Evolutionary conservation across 2,888 invertebrate species (phyloP), one percentile per base, ranked within the genome.

Genomic region (Ptychoptera albimana): DNA sequence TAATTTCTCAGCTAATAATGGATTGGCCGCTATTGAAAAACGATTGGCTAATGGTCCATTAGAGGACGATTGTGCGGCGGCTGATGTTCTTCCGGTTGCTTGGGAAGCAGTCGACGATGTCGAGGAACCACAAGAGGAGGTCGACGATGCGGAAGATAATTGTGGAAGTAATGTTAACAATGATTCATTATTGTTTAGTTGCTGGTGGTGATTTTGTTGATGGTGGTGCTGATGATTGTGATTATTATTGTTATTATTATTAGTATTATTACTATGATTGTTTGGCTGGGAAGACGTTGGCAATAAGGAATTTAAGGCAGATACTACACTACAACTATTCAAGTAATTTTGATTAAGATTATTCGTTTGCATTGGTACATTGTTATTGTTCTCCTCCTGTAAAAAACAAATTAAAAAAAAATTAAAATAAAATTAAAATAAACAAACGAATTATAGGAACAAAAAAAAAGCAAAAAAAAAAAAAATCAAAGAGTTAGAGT

Each of bases 1-100:
- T 51, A 75, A 64, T 60, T 81, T 81, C 72, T 88, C 88, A 53
- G 88, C 88, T 49, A 89, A 71, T 51, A 89, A 66, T 12, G 89
- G 89, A 66, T 89, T 89, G 39, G 85, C 82, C 10, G 87, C 86
- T 29, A 88, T 85, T 52, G 83, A 83, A 60, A 79, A 82, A 60
- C 80, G 68, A 54, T 75, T 74, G 56, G 72, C 70, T 55, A 70
- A 70, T 49, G 69, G 71, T 60, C 64, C 32, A 31, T 53, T 60
- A 68, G 63, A 61, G 69, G 45, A 30, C 69, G 53, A 49, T 69
- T 70, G 46, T 70, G 70, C 39, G 70, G 54, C 45, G 69, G 38
- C 39, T 45, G 50, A 31, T 49, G 61, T 45, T 68, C 69, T 37
- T 49, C 48, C 51, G 66, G 56, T 65, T 67, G 45, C n/a, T 31